phyloP scores from a whole-genome alignment of 2,888 invertebrate genomes.

The Zeuzera pyrina region DNA sequence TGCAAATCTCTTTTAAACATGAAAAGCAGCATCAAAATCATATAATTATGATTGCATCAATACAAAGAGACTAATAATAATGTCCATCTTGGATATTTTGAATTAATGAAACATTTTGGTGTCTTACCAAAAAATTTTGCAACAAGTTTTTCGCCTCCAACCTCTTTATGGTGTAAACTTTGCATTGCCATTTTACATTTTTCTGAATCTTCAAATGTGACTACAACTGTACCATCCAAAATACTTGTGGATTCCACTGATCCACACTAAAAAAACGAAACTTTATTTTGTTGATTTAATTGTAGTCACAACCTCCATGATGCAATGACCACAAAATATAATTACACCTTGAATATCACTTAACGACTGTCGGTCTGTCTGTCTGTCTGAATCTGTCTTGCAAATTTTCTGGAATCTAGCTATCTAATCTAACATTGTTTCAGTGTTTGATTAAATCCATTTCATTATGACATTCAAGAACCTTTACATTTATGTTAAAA shows the following conservation, averaged over 20 bases:
- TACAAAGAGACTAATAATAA: background rate
- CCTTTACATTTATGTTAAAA: too few relatives aligned
- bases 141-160: constrained; percentile 20
- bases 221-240: constrained; percentile 6
- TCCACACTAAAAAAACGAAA: constrained; percentile 21
- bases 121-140: constrained; percentile 21
- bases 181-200: constrained; percentile 18
- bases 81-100: background rate
- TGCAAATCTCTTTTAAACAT: too few relatives aligned
- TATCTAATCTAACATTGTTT: too few relatives aligned
- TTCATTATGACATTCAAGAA: too few relatives aligned
- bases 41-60: background rate
- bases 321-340: background rate
- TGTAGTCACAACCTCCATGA: background rate
- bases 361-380: too few relatives aligned
- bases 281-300: background rate
- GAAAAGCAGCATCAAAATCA: too few relatives aligned
- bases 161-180: constrained; percentile 18
- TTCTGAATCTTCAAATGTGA: constrained; percentile 17
- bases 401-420: too few relatives aligned
- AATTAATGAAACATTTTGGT: background rate
- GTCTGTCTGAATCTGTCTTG: too few relatives aligned
- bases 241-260: constrained; percentile 15
- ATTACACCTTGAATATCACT: background rate
- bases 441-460: too few relatives aligned